Evolutionary conservation across 2,797 vertebrate species (phyloP).

Genomic region (Diceros bicornis): DNA sequence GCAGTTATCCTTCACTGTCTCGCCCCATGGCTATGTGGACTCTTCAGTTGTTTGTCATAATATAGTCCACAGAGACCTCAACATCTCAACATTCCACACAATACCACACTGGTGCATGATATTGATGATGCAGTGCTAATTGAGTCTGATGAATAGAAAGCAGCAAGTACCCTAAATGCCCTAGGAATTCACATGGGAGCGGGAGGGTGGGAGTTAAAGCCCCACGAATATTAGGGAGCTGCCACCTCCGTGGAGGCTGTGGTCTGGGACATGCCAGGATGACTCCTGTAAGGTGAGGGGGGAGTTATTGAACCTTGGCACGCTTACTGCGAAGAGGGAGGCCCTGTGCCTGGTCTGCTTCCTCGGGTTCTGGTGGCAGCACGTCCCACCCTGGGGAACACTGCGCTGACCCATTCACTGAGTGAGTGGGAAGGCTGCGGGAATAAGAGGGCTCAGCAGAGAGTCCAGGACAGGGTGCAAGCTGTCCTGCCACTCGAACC

Average conservation of each 20-base stretch:
- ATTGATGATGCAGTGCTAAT: not conserved
- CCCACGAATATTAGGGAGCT: not conserved
- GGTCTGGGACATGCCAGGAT: not conserved
- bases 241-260: no score
- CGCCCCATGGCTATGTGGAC: no score
- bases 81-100: no score
- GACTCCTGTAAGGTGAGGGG: no score
- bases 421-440: not conserved
- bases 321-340: not conserved
- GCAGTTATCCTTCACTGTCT: not conserved
- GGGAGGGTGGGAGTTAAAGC: not conserved
- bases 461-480: not conserved
- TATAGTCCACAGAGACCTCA: not conserved
- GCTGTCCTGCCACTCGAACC: not conserved
- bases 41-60: not conserved
- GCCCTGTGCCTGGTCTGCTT: no score
- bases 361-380: not conserved
- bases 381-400: not conserved
- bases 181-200: not conserved
- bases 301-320: not conserved
- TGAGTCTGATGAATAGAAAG: not conserved
- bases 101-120: fast-evolving
- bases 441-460: not conserved
- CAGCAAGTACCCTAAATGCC: not conserved
- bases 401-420: not conserved